Conservation (phyloP, 1,140 invertebrate species). For the Drosophila asahinai region DNA sequence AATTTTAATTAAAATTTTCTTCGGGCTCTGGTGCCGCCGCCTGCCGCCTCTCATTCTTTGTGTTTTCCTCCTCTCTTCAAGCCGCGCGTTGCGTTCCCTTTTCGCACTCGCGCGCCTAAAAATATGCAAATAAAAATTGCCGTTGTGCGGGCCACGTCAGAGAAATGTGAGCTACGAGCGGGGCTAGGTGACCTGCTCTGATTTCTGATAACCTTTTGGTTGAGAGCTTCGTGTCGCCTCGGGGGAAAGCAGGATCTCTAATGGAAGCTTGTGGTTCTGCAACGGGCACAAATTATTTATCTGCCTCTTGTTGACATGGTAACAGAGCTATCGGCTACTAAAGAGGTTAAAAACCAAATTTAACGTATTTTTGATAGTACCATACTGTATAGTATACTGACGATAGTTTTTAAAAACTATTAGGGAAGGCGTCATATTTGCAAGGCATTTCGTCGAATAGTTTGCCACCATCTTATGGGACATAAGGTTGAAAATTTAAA, state of each 20-base stretch:
- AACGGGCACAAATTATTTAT: constrained; percentile 37
- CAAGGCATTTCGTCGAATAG: not conserved
- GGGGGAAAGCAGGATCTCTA: not conserved
- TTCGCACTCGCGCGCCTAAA: constrained; percentile 68
- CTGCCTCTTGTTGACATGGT: not conserved
- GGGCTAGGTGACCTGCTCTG: constrained; percentile 37
- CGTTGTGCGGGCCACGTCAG: constrained; percentile 14
- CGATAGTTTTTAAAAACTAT: not conserved
- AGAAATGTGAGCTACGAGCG: not conserved
- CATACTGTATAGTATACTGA: not conserved
- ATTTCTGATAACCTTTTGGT: constrained; percentile 56
- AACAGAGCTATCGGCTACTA: constrained; percentile 3
- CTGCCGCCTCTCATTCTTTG: not conserved
- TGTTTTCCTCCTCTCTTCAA: constrained; percentile 1
- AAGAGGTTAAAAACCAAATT: not conserved
- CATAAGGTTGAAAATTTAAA: not conserved
- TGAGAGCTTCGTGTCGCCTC: constrained; percentile 19
- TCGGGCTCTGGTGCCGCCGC: not conserved
- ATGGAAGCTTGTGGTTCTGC: constrained; percentile 7
- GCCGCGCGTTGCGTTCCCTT: constrained; percentile 46
- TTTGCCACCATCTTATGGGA: not conserved
- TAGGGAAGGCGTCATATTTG: not conserved
- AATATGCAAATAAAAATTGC: constrained; percentile 76
- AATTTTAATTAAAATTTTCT: constrained; percentile 80
- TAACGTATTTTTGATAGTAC: not conserved